phyloP scores from a whole-genome alignment of 1,140 invertebrate genomes.

The Drosophila sp. region DNA sequence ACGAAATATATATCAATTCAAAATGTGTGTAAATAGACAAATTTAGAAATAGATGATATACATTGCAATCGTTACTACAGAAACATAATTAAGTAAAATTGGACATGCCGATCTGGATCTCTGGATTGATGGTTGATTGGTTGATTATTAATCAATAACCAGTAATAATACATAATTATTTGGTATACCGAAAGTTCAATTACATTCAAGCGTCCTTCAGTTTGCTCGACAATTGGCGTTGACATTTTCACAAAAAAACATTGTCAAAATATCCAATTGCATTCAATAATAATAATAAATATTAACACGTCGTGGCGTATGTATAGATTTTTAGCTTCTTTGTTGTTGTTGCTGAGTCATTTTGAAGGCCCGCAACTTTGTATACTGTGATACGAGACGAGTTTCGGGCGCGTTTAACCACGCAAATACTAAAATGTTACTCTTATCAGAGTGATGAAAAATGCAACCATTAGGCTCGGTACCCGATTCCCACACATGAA shows the following conservation, averaged over 20 bases:
- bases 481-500: neutral
- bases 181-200: slow-evolving; percentile 1
- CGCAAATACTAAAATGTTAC: slow-evolving; percentile 37
- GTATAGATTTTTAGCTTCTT: slow-evolving; percentile 30
- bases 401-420: slow-evolving; percentile 22
- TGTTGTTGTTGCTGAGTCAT: slow-evolving; percentile 26
- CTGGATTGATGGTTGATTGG: neutral
- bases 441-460: slow-evolving; percentile 48
- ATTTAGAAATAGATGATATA: neutral
- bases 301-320: slow-evolving; percentile 27
- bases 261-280: slow-evolving; percentile 30
- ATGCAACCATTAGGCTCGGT: slow-evolving; percentile 30
- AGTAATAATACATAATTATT: neutral
- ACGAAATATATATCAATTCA: neutral
- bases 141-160: slow-evolving; percentile 12
- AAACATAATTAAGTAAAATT: neutral
- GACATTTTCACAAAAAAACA: slow-evolving; percentile 11
- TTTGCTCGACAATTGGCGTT: slow-evolving; percentile 17
- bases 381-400: slow-evolving; percentile 6
- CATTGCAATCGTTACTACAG: neutral
- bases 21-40: neutral
- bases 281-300: slow-evolving; percentile 39
- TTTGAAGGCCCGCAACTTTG: slow-evolving; percentile 26
- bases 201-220: slow-evolving; percentile 27
- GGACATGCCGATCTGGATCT: neutral